Conservation (phyloP, 2,113 vertebrate species). For the Fregetta grallaria region DNA sequence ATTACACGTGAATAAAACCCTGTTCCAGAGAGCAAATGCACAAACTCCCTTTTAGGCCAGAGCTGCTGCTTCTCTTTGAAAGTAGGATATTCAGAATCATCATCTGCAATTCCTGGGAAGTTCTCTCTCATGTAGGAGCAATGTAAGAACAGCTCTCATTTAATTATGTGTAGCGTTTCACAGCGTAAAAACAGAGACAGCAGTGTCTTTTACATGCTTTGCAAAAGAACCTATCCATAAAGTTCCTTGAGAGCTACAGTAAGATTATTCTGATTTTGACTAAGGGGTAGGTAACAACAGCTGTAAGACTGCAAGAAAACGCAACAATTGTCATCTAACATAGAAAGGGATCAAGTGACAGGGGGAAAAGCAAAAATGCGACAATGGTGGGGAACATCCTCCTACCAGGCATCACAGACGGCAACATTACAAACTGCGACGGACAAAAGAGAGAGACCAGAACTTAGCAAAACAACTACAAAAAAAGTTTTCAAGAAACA, state of each 20-base stretch:
- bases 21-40: not conserved
- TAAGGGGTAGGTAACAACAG: not conserved
- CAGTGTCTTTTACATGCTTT: not conserved
- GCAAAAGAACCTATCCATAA: not conserved
- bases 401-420: not conserved
- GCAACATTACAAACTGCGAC: not conserved
- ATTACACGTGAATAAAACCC: not conserved
- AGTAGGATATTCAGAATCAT: not conserved
- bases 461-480: not conserved
- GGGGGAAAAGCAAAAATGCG: not conserved
- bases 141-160: not conserved
- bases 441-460: not conserved
- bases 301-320: not conserved
- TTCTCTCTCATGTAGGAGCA: not conserved
- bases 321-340: too few species aligned
- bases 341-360: not conserved
- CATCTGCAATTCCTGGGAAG: not conserved
- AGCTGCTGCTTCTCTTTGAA: not conserved
- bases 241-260: not conserved
- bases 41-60: not conserved
- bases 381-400: too few species aligned
- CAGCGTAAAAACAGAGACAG: not conserved
- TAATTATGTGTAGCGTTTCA: accelerated
- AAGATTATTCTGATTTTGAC: not conserved
- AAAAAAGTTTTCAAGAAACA: not conserved